These are phyloP conservation scores for Pegoplata infirma DNA, from an alignment of 2,888 invertebrate species.

Conservation along the genomic window DNA sequence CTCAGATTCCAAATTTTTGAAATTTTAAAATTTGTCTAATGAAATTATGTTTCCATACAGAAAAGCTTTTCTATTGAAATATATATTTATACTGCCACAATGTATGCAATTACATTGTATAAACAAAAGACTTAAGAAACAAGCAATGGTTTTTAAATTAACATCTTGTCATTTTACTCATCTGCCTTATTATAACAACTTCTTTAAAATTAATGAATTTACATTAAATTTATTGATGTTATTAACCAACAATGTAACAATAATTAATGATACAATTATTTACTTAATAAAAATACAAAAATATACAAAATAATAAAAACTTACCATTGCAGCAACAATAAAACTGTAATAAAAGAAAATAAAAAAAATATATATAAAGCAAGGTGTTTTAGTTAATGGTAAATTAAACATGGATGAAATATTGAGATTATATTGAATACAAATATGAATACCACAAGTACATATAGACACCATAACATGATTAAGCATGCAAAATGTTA, in stretches of 20 bases:
- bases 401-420: constrained; percentile 27
- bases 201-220: constrained; percentile 29
- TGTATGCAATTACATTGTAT: background rate
- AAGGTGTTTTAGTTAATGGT: constrained; percentile 33
- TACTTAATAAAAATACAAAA: no score
- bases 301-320: background rate
- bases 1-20: no score
- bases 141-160: background rate
- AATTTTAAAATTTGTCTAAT: no score
- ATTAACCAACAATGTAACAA: constrained; percentile 26
- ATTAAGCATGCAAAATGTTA: background rate
- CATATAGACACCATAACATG: no score
- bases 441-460: background rate
- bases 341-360: background rate
- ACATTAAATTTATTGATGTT: constrained; percentile 34
- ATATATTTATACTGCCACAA: no score
- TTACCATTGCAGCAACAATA: background rate
- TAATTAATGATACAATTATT: constrained; percentile 22
- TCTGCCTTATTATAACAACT: no score
- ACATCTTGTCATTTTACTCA: no score
- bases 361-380: constrained; percentile 19
- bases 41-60: no score
- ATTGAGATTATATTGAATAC: constrained; percentile 2
- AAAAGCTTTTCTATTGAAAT: no score
- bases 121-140: constrained; percentile 3